Percentiles rank a stretch among this genome's conserved stretches.
Evolutionary conservation across 2,113 vertebrate genomes (phyloP).

Genomic region (Syngnathus typhle): DNA sequence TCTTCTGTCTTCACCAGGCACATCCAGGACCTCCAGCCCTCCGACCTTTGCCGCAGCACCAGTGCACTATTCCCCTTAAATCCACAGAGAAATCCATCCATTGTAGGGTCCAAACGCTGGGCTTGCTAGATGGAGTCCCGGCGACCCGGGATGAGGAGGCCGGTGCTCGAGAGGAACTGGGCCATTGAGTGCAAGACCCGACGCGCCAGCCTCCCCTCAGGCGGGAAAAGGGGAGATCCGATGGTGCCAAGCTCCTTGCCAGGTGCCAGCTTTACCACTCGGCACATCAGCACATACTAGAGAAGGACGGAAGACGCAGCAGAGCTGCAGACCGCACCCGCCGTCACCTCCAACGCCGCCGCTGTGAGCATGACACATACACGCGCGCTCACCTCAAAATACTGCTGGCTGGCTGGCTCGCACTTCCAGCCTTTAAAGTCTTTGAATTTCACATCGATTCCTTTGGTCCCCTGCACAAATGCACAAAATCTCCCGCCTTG

Average conservation of each 20-base stretch:
- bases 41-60: conserved; percentile 54
- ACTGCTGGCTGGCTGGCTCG: conserved; percentile 5
- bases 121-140: conserved; percentile 37
- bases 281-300: conserved; percentile 59
- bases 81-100: conserved; percentile 59
- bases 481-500: conserved; percentile 12
- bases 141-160: conserved; percentile 36
- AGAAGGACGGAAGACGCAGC: conserved; percentile 19
- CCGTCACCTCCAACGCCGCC: conserved; percentile 9
- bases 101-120: conserved; percentile 46
- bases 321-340: conserved; percentile 35
- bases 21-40: conserved; percentile 57
- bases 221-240: conserved; percentile 38
- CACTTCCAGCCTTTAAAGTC: conserved; percentile 20
- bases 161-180: conserved; percentile 29
- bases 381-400: conserved; percentile 21
- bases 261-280: conserved; percentile 47
- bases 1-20: conserved; percentile 50
- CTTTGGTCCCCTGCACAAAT: conserved; percentile 11
- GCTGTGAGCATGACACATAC: conserved; percentile 36
- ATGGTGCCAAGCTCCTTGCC: conserved; percentile 43
- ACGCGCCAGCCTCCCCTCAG: conserved; percentile 39
- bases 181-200: conserved; percentile 44
- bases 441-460: background rate
- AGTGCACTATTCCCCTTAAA: conserved; percentile 58